Evolutionary conservation across 2,113 vertebrate species (phyloP).

Genomic region (Agapornis roseicollis): DNA sequence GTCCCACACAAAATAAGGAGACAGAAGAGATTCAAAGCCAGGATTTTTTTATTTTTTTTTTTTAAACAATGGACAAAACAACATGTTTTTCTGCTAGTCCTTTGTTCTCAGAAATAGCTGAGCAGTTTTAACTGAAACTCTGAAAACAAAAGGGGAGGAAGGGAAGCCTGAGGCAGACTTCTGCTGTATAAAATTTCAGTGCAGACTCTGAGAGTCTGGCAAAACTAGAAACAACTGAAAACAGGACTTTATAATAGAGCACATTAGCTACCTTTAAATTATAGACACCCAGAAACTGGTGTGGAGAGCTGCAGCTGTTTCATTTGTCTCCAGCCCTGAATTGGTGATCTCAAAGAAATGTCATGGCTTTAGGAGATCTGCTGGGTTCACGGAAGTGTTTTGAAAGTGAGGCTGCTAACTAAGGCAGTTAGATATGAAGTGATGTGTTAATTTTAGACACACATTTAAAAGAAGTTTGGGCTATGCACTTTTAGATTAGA

Average conservation of each 20-base stretch:
- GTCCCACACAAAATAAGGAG: background rate
- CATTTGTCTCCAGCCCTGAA: background rate
- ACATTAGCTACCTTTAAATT: conserved; percentile 20
- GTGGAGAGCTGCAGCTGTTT: background rate
- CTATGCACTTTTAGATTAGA: background rate
- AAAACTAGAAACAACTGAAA: conserved; percentile 39
- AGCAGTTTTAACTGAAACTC: conserved; percentile 54
- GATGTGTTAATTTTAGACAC: background rate
- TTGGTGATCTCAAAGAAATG: background rate
- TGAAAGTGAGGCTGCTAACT: background rate
- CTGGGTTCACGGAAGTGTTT: background rate
- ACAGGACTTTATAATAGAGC: conserved; percentile 22
- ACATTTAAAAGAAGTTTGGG: background rate
- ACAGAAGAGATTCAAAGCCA: background rate
- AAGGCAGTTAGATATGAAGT: background rate
- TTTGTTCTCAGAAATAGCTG: conserved; percentile 57
- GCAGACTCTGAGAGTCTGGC: background rate
- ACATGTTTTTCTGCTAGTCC: conserved; percentile 27
- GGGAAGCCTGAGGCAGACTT: conserved; percentile 57
- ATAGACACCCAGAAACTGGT: background rate
- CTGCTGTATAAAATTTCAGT: conserved; percentile 48
- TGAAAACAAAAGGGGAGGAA: conserved; percentile 45
- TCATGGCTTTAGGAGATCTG: background rate
- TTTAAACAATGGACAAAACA: conserved; percentile 34
- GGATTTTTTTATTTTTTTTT: background rate